Conservation (phyloP, 2,888 invertebrate species). For the Caenorhabditis angaria region DNA sequence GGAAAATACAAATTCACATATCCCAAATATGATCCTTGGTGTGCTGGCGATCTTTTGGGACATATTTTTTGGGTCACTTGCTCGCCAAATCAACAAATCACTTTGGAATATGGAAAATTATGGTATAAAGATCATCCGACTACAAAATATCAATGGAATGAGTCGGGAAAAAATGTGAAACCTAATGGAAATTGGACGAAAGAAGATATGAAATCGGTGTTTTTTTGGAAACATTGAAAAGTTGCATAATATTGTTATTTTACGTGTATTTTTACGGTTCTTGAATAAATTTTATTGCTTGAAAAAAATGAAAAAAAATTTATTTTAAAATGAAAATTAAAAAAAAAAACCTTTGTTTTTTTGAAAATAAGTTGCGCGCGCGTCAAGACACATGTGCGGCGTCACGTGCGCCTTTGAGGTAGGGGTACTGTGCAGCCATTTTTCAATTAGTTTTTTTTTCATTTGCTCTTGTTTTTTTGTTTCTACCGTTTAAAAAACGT, state of each 20-base stretch:
- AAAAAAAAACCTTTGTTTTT: conserved; percentile 22
- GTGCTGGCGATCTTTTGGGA: conserved; percentile 42
- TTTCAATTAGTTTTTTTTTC: too few species aligned
- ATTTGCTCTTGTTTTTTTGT: too few species aligned
- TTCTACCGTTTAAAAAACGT: too few species aligned
- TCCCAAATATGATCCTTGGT: conserved; percentile 45
- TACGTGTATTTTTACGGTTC: neutral
- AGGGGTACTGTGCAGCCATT: too few species aligned
- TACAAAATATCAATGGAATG: conserved; percentile 14
- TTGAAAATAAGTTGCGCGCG: too few species aligned
- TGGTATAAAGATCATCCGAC: conserved; percentile 26
- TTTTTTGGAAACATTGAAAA: neutral
- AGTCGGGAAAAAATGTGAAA: conserved; percentile 23
- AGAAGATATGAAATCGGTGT: conserved; percentile 20
- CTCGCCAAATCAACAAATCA: conserved; percentile 32
- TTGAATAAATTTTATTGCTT: neutral
- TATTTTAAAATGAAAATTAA: conserved; percentile 8
- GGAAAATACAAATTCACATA: conserved; percentile 38
- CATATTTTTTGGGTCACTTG: conserved; percentile 49
- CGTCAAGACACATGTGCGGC: too few species aligned
- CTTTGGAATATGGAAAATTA: conserved; percentile 22
- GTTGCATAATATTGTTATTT: neutral
- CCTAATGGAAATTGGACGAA: conserved; percentile 17
- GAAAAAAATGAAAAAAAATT: too few species aligned
- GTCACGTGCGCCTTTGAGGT: too few species aligned